phyloP scores from a whole-genome alignment of 2,888 invertebrate genomes.

The Caenorhabditis sp. region DNA sequence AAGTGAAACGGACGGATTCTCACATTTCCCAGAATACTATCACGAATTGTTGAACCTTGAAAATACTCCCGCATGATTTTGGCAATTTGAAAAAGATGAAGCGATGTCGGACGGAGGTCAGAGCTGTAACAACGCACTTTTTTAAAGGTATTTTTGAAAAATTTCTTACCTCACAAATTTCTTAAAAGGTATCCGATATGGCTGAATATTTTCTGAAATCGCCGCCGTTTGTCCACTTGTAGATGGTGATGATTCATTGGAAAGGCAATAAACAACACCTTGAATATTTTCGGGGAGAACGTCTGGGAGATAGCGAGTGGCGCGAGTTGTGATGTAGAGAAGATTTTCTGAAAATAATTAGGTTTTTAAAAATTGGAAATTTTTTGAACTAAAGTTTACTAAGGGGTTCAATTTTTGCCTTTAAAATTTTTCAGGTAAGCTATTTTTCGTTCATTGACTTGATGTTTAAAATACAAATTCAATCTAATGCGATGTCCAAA shows the following conservation, averaged over 20 bases:
- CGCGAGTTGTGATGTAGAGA: constrained; percentile 24
- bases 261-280: constrained; percentile 22
- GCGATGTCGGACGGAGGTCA: background rate
- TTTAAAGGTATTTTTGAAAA: too few relatives aligned
- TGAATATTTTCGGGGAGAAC: constrained; percentile 7
- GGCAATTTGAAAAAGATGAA: constrained; percentile 14
- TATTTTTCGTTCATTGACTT: too few relatives aligned
- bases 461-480: too few relatives aligned
- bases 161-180: constrained; percentile 13
- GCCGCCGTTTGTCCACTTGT: constrained; percentile 21
- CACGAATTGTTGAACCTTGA: constrained; percentile 4
- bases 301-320: constrained; percentile 28
- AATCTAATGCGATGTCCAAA: too few relatives aligned
- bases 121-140: constrained; percentile 12
- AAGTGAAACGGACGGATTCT: background rate
- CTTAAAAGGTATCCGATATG: constrained; percentile 26
- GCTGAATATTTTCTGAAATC: constrained; percentile 15
- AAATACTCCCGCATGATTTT: constrained; percentile 23
- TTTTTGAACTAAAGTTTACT: too few relatives aligned
- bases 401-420: too few relatives aligned
- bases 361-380: too few relatives aligned
- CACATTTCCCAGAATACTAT: constrained; percentile 15
- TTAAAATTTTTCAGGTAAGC: too few relatives aligned
- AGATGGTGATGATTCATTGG: constrained; percentile 21
- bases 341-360: constrained; percentile 29